Percentiles rank a stretch among this genome's conserved stretches.
Conservation (phyloP, 2,113 vertebrate species). For the Condylura cristata region DNA sequence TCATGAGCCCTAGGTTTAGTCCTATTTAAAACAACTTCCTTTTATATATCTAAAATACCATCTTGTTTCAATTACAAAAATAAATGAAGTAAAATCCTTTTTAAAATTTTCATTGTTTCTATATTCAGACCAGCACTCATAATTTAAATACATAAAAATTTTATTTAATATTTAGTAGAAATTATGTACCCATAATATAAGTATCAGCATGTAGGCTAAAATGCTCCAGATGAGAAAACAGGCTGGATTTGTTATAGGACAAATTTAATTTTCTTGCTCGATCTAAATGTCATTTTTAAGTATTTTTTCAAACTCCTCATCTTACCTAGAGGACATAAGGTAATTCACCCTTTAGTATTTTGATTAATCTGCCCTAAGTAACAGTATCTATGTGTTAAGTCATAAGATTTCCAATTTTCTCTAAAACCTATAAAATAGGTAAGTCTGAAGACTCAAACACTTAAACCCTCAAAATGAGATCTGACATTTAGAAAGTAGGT, state of each 20-base stretch:
- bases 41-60: conserved; percentile 23
- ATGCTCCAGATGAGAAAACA: background rate
- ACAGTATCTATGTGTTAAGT: conserved; percentile 25
- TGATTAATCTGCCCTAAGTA: conserved; percentile 22
- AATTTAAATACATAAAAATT: background rate
- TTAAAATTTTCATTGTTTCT: conserved; percentile 35
- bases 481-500: conserved; percentile 54
- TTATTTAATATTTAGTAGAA: background rate
- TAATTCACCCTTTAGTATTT: conserved; percentile 34
- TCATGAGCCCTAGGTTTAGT: background rate
- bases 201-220: background rate
- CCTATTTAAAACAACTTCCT: conserved; percentile 12
- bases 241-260: background rate
- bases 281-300: conserved; percentile 29
- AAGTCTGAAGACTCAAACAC: background rate
- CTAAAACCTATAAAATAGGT: conserved; percentile 28
- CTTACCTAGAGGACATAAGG: background rate
- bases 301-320: conserved; percentile 12
- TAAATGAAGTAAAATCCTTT: background rate
- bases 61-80: background rate
- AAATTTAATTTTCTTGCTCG: conserved; percentile 39
- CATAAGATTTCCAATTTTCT: conserved; percentile 33
- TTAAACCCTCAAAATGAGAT: conserved; percentile 17
- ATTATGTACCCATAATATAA: background rate
- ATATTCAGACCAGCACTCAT: background rate